These are phyloP conservation scores for Cacoxenus indagator DNA, from an alignment of 2,888 invertebrate species.

Conservation along the genomic window DNA sequence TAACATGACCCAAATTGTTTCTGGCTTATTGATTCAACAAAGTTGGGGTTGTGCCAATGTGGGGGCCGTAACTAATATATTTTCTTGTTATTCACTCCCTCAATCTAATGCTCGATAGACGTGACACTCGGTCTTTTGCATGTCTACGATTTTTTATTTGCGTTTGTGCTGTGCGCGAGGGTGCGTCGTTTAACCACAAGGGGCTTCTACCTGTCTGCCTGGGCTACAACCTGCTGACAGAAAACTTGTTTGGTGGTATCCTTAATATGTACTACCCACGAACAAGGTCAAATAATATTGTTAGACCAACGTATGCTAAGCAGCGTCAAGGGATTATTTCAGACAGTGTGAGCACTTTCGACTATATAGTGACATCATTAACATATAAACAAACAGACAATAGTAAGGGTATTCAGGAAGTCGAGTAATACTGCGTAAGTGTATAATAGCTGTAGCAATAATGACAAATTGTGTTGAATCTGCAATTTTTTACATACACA, in stretches of 20 bases:
- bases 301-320: slow-evolving; percentile 45
- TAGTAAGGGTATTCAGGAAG: too few relatives aligned
- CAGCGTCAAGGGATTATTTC: slow-evolving; percentile 5
- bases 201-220: neutral
- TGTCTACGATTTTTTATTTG: too few relatives aligned
- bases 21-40: slow-evolving; percentile 71
- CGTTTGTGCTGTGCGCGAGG: neutral
- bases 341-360: neutral
- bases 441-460: too few relatives aligned
- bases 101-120: too few relatives aligned
- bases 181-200: neutral
- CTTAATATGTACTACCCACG: slow-evolving; percentile 6
- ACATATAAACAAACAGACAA: neutral
- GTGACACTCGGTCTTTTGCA: too few relatives aligned
- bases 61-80: slow-evolving; percentile 3
- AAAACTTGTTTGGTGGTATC: slow-evolving; percentile 27
- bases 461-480: too few relatives aligned
- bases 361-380: neutral
- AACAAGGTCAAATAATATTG: slow-evolving; percentile 43
- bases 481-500: too few relatives aligned
- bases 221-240: neutral
- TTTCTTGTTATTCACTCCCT: neutral
- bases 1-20: slow-evolving; percentile 69
- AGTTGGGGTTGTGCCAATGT: slow-evolving; percentile 42
- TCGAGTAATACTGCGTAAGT: too few relatives aligned